These are phyloP conservation scores for Parazoanthus atlanticus DNA, from an alignment of 92 coral and sea anemone genomes.

Conservation along the genomic window DNA sequence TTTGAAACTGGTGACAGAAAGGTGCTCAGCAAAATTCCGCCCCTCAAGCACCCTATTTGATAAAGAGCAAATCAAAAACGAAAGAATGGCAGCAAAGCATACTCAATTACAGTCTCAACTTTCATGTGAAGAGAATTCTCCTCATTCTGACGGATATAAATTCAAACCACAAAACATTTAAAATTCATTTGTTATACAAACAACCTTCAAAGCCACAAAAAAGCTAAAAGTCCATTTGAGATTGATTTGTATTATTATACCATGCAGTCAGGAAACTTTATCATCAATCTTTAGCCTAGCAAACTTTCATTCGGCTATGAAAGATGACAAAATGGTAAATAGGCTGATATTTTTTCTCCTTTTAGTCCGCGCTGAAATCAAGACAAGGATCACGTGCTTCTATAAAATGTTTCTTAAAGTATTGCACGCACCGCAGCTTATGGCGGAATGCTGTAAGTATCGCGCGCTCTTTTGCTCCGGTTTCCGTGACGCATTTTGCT, in stretches of 20 bases:
- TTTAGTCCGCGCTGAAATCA: not conserved
- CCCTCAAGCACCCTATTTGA: not conserved
- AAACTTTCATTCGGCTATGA: not conserved
- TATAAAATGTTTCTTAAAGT: no score
- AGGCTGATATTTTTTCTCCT: not conserved
- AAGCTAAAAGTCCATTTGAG: not conserved
- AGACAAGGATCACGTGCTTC: no score
- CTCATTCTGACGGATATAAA: not conserved
- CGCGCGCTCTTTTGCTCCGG: no score
- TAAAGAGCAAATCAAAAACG: not conserved
- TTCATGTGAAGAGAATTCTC: not conserved
- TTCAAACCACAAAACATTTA: constrained; percentile 2
- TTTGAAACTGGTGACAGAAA: not conserved
- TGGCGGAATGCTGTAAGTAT: not conserved
- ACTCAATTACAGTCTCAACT: not conserved
- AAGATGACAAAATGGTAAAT: not conserved
- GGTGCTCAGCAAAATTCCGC: not conserved
- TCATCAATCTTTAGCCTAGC: not conserved
- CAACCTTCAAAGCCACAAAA: not conserved
- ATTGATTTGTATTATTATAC: not conserved
- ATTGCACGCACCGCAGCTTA: no score
- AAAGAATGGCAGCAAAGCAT: not conserved
- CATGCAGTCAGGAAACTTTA: not conserved
- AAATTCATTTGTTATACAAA: not conserved
- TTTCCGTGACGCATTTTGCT: not conserved